Evolutionary conservation across 2,113 vertebrate genomes (phyloP).

Genomic region (Recurvirostra avosetta): DNA sequence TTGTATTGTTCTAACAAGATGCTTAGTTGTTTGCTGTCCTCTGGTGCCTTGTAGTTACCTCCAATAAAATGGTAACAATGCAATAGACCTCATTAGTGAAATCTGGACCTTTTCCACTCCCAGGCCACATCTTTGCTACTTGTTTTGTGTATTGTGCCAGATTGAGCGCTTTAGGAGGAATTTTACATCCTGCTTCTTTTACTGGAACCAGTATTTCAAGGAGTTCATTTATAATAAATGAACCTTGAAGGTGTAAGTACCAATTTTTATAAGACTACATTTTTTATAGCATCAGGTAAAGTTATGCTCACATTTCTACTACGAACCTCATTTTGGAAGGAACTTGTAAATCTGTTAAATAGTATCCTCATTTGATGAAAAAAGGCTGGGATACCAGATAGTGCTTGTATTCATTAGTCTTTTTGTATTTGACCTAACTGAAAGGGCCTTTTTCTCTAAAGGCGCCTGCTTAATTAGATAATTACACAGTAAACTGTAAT

Average conservation of each 20-base stretch:
- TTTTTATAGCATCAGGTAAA: not conserved
- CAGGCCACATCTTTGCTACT: not conserved
- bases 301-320: not conserved
- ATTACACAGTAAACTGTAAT: not conserved
- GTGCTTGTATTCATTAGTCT: not conserved
- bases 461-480: not conserved
- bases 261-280: not conserved
- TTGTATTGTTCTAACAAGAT: not conserved
- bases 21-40: not conserved
- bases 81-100: not conserved
- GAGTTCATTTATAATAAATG: not conserved
- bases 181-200: not conserved
- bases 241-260: not conserved
- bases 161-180: not conserved
- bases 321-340: not conserved
- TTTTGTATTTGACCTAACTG: not conserved
- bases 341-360: not conserved
- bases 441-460: not conserved
- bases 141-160: not conserved
- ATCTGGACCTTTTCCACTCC: not conserved
- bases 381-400: not conserved
- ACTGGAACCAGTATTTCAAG: not conserved
- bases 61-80: not conserved
- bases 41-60: not conserved
- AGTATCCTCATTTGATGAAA: not conserved